A percentile compares a stretch with the other conserved stretches of the same genome.
Conservation (phyloP, 1,140 invertebrate species). For the Homarus americanus region DNA sequence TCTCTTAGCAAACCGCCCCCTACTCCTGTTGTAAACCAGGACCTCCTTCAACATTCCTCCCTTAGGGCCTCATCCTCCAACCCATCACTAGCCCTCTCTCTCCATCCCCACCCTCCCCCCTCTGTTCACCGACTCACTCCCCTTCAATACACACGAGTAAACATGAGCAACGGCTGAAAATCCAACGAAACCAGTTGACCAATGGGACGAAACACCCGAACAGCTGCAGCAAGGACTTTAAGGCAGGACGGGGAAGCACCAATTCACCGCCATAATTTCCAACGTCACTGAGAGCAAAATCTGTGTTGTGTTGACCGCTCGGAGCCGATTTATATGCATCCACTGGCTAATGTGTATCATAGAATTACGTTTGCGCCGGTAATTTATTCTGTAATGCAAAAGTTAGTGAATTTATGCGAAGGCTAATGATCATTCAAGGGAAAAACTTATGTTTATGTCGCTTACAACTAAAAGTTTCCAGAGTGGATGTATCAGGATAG, state of each 20-base stretch:
- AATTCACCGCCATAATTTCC: not conserved
- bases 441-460: slow-evolving; percentile 59
- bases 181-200: not conserved
- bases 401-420: slow-evolving; percentile 54
- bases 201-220: not conserved
- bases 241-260: not conserved
- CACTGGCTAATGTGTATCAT: slow-evolving; percentile 37
- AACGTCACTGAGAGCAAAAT: not conserved
- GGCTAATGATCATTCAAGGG: slow-evolving; percentile 58
- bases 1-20: not conserved
- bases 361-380: slow-evolving; percentile 12
- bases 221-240: not conserved
- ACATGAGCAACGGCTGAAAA: too few species aligned
- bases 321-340: slow-evolving; percentile 21
- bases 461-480: not conserved
- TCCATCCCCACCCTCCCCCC: not conserved
- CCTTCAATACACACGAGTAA: too few species aligned
- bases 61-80: not conserved
- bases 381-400: slow-evolving; percentile 59
- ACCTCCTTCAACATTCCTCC: not conserved
- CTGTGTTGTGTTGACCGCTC: not conserved
- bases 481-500: slow-evolving; percentile 28
- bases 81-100: not conserved
- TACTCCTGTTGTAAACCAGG: too few species aligned
- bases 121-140: not conserved